A percentile compares a stretch with the other conserved stretches of the same genome.
These are phyloP conservation scores for Calyptomena viridis DNA, from an alignment of 2,113 vertebrate genomes.

Conservation along the genomic window DNA sequence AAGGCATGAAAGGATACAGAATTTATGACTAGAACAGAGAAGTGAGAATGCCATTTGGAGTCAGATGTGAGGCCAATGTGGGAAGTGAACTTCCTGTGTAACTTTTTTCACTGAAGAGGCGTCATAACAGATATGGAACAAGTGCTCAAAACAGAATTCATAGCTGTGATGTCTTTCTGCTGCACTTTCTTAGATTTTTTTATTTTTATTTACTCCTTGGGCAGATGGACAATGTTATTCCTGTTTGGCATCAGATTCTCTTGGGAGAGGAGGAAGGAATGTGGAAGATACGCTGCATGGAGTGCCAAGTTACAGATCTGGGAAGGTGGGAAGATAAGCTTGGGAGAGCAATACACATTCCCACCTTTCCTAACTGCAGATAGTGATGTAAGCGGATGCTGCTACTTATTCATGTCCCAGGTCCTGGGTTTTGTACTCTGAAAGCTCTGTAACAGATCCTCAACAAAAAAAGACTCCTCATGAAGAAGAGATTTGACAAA, in stretches of 20 bases:
- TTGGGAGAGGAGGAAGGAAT: background rate
- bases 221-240: background rate
- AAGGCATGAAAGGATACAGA: background rate
- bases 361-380: background rate
- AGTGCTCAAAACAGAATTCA: background rate
- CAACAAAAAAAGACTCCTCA: background rate
- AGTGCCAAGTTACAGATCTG: accelerated
- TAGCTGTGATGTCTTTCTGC: background rate
- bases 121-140: background rate
- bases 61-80: accelerated
- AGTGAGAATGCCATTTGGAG: background rate
- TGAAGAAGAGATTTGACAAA: background rate
- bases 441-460: background rate
- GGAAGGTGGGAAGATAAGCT: background rate
- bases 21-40: background rate
- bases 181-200: background rate
- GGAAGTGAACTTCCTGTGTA: background rate
- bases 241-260: background rate
- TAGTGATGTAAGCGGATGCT: background rate
- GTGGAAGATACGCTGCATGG: background rate
- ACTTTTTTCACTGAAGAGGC: background rate
- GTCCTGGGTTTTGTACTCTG: background rate
- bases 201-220: background rate
- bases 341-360: background rate
- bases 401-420: background rate